Base-by-base conservation (phyloP, 2,888 invertebrate genomes). In the Gymnocheta viridis region DNA sequence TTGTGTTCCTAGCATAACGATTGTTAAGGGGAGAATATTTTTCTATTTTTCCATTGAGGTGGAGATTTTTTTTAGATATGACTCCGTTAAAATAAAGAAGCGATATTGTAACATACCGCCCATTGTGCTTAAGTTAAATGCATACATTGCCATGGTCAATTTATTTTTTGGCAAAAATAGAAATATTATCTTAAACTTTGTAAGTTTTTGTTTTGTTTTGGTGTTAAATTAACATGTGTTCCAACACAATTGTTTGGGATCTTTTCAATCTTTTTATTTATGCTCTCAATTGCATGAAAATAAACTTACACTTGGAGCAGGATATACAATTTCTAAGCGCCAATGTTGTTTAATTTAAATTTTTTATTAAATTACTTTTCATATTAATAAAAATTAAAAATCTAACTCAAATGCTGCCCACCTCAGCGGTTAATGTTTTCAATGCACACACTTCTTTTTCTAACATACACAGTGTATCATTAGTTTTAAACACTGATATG, bases 191-290 rank as follows among this genome's bases (percentile, higher is more conserved):
- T 78, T 69, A 73, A 58, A 83, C 78, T 83, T 85, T 79, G 32
- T 62, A 73, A 56, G 44, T 56, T 64, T 80, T 73, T 80, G 29
- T 70, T 35, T 66, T 80, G 47, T 80, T 79, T 69, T 82, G 82
- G 73, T 82, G 85, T 82, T 82, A 80, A 80, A 80, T 80, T 85
- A 85, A 81, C 84, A 81, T 78, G 84, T 81, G 84, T 81, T 81
- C 27, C 67, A 69, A 81, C 62, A 81, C 81, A 81, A 84, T 77
- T 73, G 44, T 72, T 62, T 44, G 22, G 62, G 54, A n/a, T 84
- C 49, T 69, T 64, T 44, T 66, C 6, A 24, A 44, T 24, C 19
- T 66, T 35, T 44, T 70, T 49, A 54, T 54, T 62, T 29, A 12
- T 47, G 17, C 0, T 51, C 3, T 32, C 17, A 44, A 24, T 51